phyloP scores from a whole-genome alignment of 2,888 invertebrate genomes.

The Cremastinae sp. region DNA sequence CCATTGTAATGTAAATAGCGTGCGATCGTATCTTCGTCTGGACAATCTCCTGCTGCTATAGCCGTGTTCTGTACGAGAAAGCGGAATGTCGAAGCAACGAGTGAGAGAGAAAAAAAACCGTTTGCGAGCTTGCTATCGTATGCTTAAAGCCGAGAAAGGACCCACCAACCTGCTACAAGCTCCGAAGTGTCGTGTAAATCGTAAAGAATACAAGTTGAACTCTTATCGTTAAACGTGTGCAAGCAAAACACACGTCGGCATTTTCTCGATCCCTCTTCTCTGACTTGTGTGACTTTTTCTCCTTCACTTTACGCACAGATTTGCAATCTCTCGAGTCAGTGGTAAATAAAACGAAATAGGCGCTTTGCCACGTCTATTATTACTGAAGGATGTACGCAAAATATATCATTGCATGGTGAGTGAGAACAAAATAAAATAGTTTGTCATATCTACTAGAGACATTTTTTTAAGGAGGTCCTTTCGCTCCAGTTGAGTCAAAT shows the following conservation, averaged over 20 bases:
- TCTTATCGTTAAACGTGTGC: conserved; percentile 57
- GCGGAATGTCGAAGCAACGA: conserved; percentile 34
- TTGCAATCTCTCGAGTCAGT: conserved; percentile 32
- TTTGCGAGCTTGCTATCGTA: conserved; percentile 16
- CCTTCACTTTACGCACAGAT: conserved; percentile 23
- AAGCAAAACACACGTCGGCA: conserved; percentile 18
- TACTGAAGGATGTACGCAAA: conserved; percentile 9
- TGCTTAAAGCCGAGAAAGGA: conserved; percentile 39
- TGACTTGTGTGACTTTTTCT: conserved; percentile 46
- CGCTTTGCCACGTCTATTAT: not conserved
- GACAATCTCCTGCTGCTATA: conserved; percentile 38
- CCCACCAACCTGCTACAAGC: conserved; percentile 21
- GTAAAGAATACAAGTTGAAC: conserved; percentile 60
- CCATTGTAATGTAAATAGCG: conserved; percentile 66
- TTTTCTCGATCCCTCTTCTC: not conserved
- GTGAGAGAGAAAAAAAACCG: conserved; percentile 23
- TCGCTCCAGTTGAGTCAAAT: no score
- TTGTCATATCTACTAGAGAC: not conserved
- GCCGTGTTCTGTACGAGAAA: conserved; percentile 25
- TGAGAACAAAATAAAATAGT: not conserved
- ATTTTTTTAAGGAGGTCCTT: not conserved
- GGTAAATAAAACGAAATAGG: conserved; percentile 17
- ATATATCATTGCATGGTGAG: not conserved
- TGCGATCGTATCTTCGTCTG: conserved; percentile 60
- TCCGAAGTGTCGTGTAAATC: conserved; percentile 55